Base-by-base conservation (phyloP, 53 echinoderm and acorn worm species). In the Temnopleurus reevesii region DNA sequence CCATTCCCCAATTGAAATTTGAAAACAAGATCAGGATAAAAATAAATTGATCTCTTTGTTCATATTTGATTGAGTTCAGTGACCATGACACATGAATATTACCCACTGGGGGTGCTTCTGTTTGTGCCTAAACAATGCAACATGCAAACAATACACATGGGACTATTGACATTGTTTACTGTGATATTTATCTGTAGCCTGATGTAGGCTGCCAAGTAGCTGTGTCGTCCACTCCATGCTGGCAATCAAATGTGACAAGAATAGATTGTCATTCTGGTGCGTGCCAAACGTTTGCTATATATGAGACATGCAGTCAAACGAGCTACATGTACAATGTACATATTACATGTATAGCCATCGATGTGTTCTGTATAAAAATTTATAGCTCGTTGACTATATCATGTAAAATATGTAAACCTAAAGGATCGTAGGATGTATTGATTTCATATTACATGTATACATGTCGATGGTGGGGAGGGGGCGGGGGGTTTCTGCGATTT, bases 111-210 rank as follows among this genome's bases (percentile, higher is more conserved):
- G 63, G 63, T 31, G 63, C 33, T 4, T 30, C 63, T 63, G 17
- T 33, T 31, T 31, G 33, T 31, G 33, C 31, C 63, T 29, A 33
- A 63, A 63, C 63, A 63, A 63, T 63, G 34, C 63, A 17, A 63
- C 63, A 63, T 17, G 63, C 63, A 63, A 63, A 63, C 63, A 63
- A 63, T 63, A 21, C 63, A 63, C 63, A 63, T 63, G 63, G 63
- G 63, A 63, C 63, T 63, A 33, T 63, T 31, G 63, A 63, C 31
- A 63, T 63, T 63, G 63, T 63, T 63, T 63, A 63, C 63, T 2
- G 17, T 17, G 26, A 33, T 63, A 63, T 33, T 4, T 5, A 63
- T n/a, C n/a, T n/a, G n/a, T n/a, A n/a, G n/a, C n/a, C n/a, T n/a
- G n/a, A n/a, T n/a, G n/a, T 29, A 63, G 18, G 30, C 63, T 31